Conservation (phyloP, 1,140 invertebrate genomes). For the Periplaneta americana region DNA sequence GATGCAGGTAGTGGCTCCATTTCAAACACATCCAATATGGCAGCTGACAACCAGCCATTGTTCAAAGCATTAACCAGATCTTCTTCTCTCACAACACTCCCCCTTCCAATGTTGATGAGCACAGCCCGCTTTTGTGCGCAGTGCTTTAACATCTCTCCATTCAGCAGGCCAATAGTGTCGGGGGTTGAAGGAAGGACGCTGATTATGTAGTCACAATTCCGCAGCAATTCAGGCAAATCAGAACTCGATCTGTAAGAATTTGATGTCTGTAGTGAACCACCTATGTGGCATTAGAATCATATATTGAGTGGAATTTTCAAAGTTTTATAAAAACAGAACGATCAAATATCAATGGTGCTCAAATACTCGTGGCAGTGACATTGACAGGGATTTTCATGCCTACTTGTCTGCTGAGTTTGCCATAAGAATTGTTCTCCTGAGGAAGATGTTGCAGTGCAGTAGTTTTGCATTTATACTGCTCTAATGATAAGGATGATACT, state of each 20-base stretch:
- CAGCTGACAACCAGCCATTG: conserved; percentile 47
- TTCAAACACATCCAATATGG: conserved; percentile 54
- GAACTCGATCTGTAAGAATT: background rate
- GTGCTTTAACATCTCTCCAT: conserved; percentile 38
- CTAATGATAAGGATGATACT: too few relatives aligned
- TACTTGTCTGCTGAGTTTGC: too few relatives aligned
- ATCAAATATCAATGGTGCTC: too few relatives aligned
- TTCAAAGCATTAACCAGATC: conserved; percentile 48
- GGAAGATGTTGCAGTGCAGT: too few relatives aligned
- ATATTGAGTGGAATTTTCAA: too few relatives aligned
- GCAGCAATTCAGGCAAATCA: conserved; percentile 38
- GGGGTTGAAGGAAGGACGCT: conserved; percentile 48
- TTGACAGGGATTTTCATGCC: too few relatives aligned
- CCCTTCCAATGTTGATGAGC: conserved; percentile 55
- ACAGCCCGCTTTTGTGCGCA: conserved; percentile 36
- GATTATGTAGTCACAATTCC: conserved; percentile 49
- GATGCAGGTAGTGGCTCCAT: conserved; percentile 45
- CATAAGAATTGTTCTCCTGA: too few relatives aligned
- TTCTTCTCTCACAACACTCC: conserved; percentile 45
- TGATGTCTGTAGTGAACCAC: too few relatives aligned
- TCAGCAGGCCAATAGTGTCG: conserved; percentile 45
- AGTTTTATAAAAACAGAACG: too few relatives aligned
- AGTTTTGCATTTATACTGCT: too few relatives aligned
- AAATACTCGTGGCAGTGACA: too few relatives aligned
- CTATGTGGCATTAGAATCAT: too few relatives aligned